Evolutionary conservation across 2,113 vertebrate species (phyloP), one percentile per base, ranked within the genome.

Genomic region (Scartelaos histophorus): DNA sequence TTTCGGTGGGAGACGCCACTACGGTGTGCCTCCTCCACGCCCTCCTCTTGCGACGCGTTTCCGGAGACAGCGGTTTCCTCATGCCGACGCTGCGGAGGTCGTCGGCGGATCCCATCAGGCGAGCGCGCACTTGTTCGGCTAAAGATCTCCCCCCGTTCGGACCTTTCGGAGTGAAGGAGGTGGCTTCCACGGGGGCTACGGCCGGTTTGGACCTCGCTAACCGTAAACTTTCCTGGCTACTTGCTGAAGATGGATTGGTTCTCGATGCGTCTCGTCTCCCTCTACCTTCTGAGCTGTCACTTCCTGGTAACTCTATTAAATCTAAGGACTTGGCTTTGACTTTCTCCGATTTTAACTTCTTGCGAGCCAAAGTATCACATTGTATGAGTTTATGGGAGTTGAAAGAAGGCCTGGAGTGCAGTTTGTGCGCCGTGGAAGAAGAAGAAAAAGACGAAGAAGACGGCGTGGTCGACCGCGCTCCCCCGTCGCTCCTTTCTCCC

Each of bases 21-120:
- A 98, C 97, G 0, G 97, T 97, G 93, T 98, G 97, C 11, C 97
- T 90, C 15, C 97, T 94, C 96, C 97, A 97, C 47, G 94, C 95
- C 70, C 95, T 95, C 54, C 95, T 96, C 90, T 92, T 96, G 74
- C 97, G 90, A 7, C 96, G 93, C 0, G 95, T 96, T 81, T 98
- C 97, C 0, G 97, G 97, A 0, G 97, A 96, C 70, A 93, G 92
- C 0, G 95, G 95, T 22, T 96, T 93, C 11, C 96, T 90, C 80
- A 96, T 87, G 3, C 94, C 90, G 47, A 96, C 94, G 0, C 86
- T 91, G 67, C 95, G 94, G 84, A 93, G 87, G 91, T 98, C 96
- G 0, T 97, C 97, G 0, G 94, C 90, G 0, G 97, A 96, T 77
- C 91, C 92, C 7, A 95, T 87, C 22, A 96, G 89, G 0, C 94